Percentiles rank a stretch among this genome's conserved stretches.
phyloP scores from a whole-genome alignment of 2,797 vertebrate species.

The Acrossocheilus fasciatus region DNA sequence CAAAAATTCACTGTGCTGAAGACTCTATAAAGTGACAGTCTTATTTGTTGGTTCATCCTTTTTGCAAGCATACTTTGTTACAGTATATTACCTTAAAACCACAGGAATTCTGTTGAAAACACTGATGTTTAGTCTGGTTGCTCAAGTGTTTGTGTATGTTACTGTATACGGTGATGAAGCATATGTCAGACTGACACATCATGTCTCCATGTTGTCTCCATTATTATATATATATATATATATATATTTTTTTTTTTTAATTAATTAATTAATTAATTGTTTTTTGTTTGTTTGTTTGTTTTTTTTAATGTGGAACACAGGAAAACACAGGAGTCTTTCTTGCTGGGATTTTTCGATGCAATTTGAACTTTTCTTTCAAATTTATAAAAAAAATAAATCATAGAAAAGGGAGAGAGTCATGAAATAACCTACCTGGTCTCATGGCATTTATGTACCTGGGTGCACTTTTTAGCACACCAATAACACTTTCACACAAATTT shows the following conservation, averaged over 20 bases:
- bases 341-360: neutral
- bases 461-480: no score
- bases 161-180: neutral
- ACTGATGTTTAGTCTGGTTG: neutral
- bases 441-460: no score
- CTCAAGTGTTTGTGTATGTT: neutral
- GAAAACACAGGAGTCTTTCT: neutral
- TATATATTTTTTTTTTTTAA: no score
- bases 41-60: neutral
- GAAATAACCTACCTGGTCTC: no score
- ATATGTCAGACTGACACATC: neutral
- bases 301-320: neutral
- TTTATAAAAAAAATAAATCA: neutral
- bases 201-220: neutral
- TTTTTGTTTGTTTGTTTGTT: no score
- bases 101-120: neutral
- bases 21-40: neutral
- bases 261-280: no score
- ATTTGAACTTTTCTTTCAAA: neutral
- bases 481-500: no score
- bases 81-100: neutral
- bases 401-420: no score
- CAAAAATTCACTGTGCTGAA: neutral
- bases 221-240: no score
- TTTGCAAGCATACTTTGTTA: slow-evolving; percentile 1